Evolutionary conservation across 35 echinoderm and acorn worm genomes (phyloP).

Genomic region (Ophiothrix spiculata): DNA sequence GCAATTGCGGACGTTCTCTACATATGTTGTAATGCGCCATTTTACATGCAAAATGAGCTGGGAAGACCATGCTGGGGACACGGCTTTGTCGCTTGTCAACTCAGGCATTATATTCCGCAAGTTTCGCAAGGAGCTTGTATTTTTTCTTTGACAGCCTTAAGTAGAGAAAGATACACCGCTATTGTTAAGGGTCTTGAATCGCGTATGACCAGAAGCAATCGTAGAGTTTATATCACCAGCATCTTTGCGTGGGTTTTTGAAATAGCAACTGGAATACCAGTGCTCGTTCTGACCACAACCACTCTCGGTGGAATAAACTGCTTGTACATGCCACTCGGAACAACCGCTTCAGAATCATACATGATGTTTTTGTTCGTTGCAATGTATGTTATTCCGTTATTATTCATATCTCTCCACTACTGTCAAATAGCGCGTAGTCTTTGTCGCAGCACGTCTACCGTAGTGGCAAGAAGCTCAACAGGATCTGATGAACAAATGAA

Average conservation of each 20-base stretch:
- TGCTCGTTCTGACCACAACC: conserved; percentile 31
- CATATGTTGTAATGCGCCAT: neutral
- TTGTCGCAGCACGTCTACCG: conserved; percentile 40
- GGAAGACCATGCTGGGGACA: neutral
- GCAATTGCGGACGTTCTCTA: neutral
- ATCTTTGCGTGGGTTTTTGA: conserved; percentile 15
- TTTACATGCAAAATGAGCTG: neutral
- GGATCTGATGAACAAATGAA: conserved; percentile 57
- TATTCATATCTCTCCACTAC: conserved; percentile 52
- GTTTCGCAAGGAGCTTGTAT: conserved; percentile 71
- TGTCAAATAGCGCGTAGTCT: conserved; percentile 61
- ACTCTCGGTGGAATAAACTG: conserved; percentile 12
- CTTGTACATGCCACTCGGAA: conserved; percentile 25
- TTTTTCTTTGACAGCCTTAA: conserved; percentile 51
- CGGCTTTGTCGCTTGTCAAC: neutral
- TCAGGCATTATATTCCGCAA: neutral
- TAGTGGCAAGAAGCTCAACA: conserved; percentile 51
- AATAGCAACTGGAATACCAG: conserved; percentile 15
- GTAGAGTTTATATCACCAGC: neutral
- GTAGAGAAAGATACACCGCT: conserved; percentile 62
- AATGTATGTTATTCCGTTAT: conserved; percentile 48
- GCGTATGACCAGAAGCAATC: neutral
- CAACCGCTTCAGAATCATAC: conserved; percentile 34
- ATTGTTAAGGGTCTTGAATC: conserved; percentile 35
- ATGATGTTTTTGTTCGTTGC: conserved; percentile 28